Base-by-base conservation (phyloP, 1,140 invertebrate species). In the Drosophila ficusphila region DNA sequence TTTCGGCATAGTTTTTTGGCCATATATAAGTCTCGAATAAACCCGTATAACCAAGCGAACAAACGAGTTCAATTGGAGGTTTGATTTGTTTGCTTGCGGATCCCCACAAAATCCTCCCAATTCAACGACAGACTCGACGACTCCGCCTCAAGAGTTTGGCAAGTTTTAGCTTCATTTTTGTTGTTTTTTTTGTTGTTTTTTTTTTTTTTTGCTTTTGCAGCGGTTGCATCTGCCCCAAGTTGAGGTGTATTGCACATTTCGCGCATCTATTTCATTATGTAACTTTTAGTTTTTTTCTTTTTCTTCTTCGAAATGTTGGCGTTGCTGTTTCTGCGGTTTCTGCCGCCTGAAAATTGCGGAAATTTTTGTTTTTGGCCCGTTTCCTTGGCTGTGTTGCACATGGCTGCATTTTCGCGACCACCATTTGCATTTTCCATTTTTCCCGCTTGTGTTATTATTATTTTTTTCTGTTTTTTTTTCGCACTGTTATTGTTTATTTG, bases 221-320 rank as follows among this genome's bases (percentile, higher is more conserved):
- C 57, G 62, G 79, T 73, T 79, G 79, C 81, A 86, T 81, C 76
- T 86, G 71, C 81, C 81, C 21, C 4, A 18, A 25, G 14, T 44
- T 61, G 72, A 36, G 34, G 56, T 56, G 65, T 62, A 85, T 86
- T 86, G 81, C 77, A 86, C 77, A 86, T 75, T 88, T 86, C 73
- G 81, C 81, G 81, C 81, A 86, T 86, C 81, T 64, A 86, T 86
- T 86, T 86, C 81, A 88, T 86, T 88, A 86, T 88, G 82, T 68
- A 86, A 86, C 83, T 62, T 53, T 67, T 27, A 64, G 76, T 79
- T 49, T 9, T 41, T 41, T 42, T 23, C 5, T 38, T 38, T 18
- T 61, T 51, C 19, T 70, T 49, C 67, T 46, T 54, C 29, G 34
- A 48, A 71, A 72, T 60, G 52, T 51, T 23, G 58, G 27, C 48